Evolutionary conservation across 2,888 invertebrate genomes (phyloP).

Genomic region (Holacanthella duospinosa): DNA sequence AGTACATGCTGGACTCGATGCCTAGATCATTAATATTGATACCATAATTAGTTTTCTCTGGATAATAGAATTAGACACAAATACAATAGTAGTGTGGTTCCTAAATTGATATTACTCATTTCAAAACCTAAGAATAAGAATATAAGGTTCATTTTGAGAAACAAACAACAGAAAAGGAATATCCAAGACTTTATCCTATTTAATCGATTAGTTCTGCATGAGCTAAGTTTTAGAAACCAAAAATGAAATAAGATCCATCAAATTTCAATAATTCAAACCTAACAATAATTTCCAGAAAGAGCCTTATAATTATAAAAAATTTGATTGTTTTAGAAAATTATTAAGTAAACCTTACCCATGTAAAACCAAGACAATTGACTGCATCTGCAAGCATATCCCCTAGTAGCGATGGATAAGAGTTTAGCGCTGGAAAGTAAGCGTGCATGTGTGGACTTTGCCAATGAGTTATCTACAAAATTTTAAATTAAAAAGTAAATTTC

Average conservation of each 20-base stretch:
- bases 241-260: too few relatives aligned
- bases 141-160: too few relatives aligned
- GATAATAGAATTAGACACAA: background rate
- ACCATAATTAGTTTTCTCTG: background rate
- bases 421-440: constrained; percentile 91
- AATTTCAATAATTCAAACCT: too few relatives aligned
- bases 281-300: background rate
- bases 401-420: constrained; percentile 83
- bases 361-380: constrained; percentile 86
- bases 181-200: too few relatives aligned
- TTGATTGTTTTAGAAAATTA: too few relatives aligned
- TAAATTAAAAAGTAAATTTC: background rate
- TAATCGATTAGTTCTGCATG: background rate
- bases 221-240: background rate
- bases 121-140: too few relatives aligned
- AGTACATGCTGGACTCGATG: constrained; percentile 93
- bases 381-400: constrained; percentile 95
- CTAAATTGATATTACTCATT: too few relatives aligned
- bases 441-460: constrained; percentile 99
- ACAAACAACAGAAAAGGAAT: too few relatives aligned
- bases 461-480: constrained; percentile 57
- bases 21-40: constrained; percentile 49
- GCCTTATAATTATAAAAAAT: too few relatives aligned
- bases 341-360: constrained; percentile 69
- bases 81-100: too few relatives aligned